Evolutionary conservation across 1,140 invertebrate genomes (phyloP).

Genomic region (Stegodyphus mimosarum): DNA sequence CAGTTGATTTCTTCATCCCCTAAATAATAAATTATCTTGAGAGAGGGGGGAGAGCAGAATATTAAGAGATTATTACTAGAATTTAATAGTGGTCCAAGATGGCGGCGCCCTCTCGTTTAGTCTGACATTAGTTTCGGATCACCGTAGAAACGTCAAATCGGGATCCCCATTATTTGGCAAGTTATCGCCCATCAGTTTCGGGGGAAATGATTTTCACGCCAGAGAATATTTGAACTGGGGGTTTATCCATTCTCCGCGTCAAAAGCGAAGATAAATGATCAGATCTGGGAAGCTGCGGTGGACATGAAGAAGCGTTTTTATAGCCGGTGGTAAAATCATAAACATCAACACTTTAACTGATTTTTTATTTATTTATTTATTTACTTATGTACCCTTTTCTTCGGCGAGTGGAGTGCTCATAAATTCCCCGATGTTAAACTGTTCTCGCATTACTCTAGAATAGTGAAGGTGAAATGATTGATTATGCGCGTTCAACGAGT

Average conservation of each 20-base stretch:
- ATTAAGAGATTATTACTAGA: too few species aligned
- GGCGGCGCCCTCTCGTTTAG: too few species aligned
- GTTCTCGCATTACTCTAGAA: not conserved
- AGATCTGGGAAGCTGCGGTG: not conserved
- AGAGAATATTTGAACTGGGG: constrained; percentile 4
- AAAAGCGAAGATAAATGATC: constrained; percentile 28
- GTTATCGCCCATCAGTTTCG: constrained; percentile 36
- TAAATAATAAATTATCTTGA: too few species aligned
- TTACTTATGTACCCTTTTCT: not conserved
- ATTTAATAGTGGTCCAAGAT: too few species aligned
- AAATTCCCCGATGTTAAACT: constrained; percentile 3
- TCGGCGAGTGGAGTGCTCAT: not conserved
- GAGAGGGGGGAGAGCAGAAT: too few species aligned
- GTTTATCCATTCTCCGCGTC: constrained; percentile 38
- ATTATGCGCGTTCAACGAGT: too few species aligned
- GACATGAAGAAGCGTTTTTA: constrained; percentile 21
- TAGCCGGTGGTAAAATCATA: constrained; percentile 34
- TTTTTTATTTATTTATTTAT: constrained; percentile 12
- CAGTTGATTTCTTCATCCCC: too few species aligned
- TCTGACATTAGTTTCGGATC: too few species aligned
- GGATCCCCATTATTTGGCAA: constrained; percentile 38
- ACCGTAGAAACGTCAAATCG: not conserved
- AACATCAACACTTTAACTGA: constrained; percentile 33
- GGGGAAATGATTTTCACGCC: constrained; percentile 33
- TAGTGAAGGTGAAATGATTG: too few species aligned